Percentiles rank a stretch among this genome's conserved stretches.
phyloP scores from a whole-genome alignment of 2,888 invertebrate genomes.

The Tyria jacobaeae region DNA sequence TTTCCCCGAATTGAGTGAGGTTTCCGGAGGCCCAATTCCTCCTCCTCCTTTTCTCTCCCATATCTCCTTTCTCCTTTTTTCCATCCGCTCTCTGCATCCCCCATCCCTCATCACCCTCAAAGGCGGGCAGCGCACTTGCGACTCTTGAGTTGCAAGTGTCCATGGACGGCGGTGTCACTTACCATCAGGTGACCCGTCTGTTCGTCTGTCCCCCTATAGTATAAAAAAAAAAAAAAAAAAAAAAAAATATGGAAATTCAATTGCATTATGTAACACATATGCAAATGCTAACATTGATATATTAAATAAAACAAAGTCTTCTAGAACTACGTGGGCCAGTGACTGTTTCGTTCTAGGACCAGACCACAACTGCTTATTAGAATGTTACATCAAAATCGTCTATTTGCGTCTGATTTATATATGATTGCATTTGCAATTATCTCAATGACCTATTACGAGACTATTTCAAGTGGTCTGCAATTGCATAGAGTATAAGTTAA shows the following conservation, averaged over 20 bases:
- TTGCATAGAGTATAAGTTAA: conserved; percentile 1
- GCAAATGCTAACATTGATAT: not conserved
- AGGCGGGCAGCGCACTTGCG: too few relatives aligned
- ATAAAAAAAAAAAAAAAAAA: too few relatives aligned
- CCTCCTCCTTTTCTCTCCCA: too few relatives aligned
- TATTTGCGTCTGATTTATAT: conserved; percentile 11
- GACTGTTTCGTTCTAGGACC: not conserved
- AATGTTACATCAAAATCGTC: conserved; percentile 7
- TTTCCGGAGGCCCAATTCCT: too few relatives aligned
- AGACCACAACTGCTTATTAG: conserved; percentile 10
- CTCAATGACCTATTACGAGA: conserved; percentile 3
- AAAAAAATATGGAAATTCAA: not conserved
- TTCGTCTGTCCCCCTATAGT: too few relatives aligned
- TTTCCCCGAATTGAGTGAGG: too few relatives aligned
- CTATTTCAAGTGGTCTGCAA: conserved; percentile 9
- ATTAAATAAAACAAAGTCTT: not conserved
- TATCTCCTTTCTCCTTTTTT: too few relatives aligned
- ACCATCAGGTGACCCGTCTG: too few relatives aligned
- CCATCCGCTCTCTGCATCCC: too few relatives aligned
- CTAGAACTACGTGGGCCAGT: not conserved
- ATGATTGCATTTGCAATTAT: conserved; percentile 14
- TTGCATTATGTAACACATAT: not conserved
- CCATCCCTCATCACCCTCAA: too few relatives aligned
- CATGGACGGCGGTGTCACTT: too few relatives aligned
- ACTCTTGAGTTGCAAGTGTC: too few relatives aligned